Base-by-base conservation (phyloP, 2,888 invertebrate genomes). In the Tetropium fuscum region DNA sequence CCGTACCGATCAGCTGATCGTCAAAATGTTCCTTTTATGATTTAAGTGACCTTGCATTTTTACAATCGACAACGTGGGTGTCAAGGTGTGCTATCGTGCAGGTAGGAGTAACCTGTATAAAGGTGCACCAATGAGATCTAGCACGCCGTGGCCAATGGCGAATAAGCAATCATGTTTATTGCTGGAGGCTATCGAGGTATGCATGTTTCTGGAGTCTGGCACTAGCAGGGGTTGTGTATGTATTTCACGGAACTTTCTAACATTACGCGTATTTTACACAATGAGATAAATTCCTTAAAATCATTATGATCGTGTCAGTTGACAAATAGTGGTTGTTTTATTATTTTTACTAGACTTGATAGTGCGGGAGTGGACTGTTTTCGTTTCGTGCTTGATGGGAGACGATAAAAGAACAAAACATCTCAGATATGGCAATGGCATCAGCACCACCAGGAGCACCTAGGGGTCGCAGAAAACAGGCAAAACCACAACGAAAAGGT, bases 401-500 rank as follows among this genome's bases (percentile, higher is more conserved):
- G 75, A 66, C 74, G 63, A 65, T 67, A 69, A 68, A 68, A 70
- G 62, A 66, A 64, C 68, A n/a, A 63, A 64, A 65, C 62, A 60
- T 61, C 47, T n/a, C n/a, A n/a, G n/a, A n/a, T n/a, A 58, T 60
- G 69, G 72, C 70, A 67, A 74, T 76, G 75, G 70, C 71, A 68
- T 58, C 72, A 40, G 49, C 69, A 70, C 30, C 38, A 44, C 63
- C 77, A 64, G 74, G 73, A 56, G 78, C 74, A 62, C 74, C 75
- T 62, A 78, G 83, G 69, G 83, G 84, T 63, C 80, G 84, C 60
- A 80, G 87, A 78, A 87, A 87, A 80, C 87, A 87, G 78, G 84
- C 85, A 40, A 86, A 87, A 79, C 87, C 87, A 48, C 84, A 86
- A 73, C 81, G 86, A 76, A 87, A 87, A 84, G 87, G 87, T 87